Evolutionary conservation across 2,888 invertebrate genomes (phyloP).

Genomic region (Junonia oenone): DNA sequence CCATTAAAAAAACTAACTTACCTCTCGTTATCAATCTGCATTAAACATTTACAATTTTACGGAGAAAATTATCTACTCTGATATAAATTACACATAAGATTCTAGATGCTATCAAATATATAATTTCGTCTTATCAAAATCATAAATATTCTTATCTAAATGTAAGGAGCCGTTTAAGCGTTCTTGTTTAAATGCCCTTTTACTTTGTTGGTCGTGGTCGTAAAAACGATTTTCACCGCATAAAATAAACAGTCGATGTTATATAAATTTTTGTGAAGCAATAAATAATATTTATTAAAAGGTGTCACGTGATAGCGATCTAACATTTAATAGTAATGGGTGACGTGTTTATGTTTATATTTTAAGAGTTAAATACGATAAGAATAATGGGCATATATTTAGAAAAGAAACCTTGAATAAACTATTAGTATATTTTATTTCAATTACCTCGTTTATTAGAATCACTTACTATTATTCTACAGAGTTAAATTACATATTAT

Average conservation of each 20-base stretch:
- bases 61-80: not conserved
- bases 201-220: slow-evolving; percentile 13
- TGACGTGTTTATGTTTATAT: not conserved
- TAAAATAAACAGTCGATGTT: slow-evolving; percentile 6
- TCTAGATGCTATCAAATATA: slow-evolving; percentile 4
- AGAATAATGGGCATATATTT: too few species aligned
- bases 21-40: not conserved
- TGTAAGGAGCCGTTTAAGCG: slow-evolving; percentile 5
- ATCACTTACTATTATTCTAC: too few species aligned
- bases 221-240: slow-evolving; percentile 10
- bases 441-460: too few species aligned
- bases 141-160: slow-evolving; percentile 26
- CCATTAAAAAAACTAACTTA: not conserved
- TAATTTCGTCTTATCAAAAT: slow-evolving; percentile 19
- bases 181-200: slow-evolving; percentile 19
- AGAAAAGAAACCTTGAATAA: too few species aligned
- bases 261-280: not conserved
- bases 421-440: too few species aligned
- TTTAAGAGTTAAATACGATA: not conserved
- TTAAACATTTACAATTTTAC: not conserved
- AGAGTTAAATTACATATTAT: too few species aligned
- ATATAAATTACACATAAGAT: not conserved
- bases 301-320: not conserved
- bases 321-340: not conserved
- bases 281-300: not conserved